Evolutionary conservation across 2,888 invertebrate genomes (phyloP).

Genomic region (Agrotis puta): DNA sequence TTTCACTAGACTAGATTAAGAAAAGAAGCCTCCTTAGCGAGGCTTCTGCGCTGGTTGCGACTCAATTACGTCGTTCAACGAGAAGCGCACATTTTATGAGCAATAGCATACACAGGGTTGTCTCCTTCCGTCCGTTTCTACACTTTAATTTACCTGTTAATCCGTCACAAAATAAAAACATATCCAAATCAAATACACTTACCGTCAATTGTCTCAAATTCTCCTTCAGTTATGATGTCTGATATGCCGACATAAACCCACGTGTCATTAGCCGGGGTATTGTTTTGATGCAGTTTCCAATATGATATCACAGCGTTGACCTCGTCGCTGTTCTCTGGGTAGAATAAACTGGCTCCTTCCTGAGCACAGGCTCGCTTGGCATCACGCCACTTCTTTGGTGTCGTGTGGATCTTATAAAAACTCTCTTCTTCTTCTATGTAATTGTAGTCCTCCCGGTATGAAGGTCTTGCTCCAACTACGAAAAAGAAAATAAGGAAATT

Average conservation of each 20-base stretch:
- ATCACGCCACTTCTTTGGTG: slow-evolving; percentile 75
- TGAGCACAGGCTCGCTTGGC: slow-evolving; percentile 75
- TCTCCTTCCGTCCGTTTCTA: too few relatives aligned
- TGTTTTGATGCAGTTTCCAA: slow-evolving; percentile 12
- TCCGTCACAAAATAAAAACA: not conserved
- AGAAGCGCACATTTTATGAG: too few relatives aligned
- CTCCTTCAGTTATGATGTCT: slow-evolving; percentile 69
- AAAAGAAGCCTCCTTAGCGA: too few relatives aligned
- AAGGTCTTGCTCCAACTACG: slow-evolving; percentile 75
- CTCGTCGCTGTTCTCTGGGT: slow-evolving; percentile 77
- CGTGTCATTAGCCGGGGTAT: not conserved
- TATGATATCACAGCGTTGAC: slow-evolving; percentile 66
- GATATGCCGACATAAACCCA: slow-evolving; percentile 16
- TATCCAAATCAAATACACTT: slow-evolving; percentile 14
- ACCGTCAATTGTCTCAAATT: slow-evolving; percentile 76
- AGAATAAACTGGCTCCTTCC: slow-evolving; percentile 80
- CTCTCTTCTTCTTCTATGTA: slow-evolving; percentile 72
- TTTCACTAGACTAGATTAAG: too few relatives aligned
- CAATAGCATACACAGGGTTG: too few relatives aligned
- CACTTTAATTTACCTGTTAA: too few relatives aligned
- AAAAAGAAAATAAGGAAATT: not conserved
- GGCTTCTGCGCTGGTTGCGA: too few relatives aligned
- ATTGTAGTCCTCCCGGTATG: slow-evolving; percentile 81
- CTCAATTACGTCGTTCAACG: too few relatives aligned
- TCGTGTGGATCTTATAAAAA: slow-evolving; percentile 82